phyloP scores from a whole-genome alignment of 2,888 invertebrate genomes.

The Callyntrura sp. region DNA sequence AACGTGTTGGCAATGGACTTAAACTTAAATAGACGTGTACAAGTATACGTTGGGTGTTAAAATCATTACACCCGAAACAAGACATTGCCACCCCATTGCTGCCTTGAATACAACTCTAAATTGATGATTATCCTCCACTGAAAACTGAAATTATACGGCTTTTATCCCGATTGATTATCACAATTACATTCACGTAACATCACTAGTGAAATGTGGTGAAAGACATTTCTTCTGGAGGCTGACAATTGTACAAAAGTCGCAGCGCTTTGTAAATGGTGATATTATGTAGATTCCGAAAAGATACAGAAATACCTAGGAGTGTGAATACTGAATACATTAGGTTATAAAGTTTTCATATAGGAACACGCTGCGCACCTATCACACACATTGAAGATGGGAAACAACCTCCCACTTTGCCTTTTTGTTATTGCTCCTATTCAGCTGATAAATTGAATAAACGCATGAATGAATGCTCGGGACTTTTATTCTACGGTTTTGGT shows the following conservation, averaged over 20 bases:
- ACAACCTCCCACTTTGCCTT: slow-evolving; percentile 72
- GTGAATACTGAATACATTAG: background rate
- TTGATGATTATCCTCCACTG: slow-evolving; percentile 46
- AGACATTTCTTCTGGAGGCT: background rate
- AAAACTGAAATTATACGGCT: slow-evolving; percentile 64
- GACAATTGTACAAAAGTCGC: slow-evolving; percentile 12
- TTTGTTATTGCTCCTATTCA: slow-evolving; percentile 46
- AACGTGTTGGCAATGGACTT: no score
- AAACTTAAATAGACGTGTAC: no score
- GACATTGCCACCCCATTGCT: background rate
- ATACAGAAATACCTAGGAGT: slow-evolving; percentile 2
- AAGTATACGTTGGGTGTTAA: no score
- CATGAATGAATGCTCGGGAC: slow-evolving; percentile 62
- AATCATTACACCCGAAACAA: background rate
- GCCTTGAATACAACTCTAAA: slow-evolving; percentile 2
- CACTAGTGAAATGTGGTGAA: slow-evolving; percentile 45
- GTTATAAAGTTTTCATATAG: slow-evolving; percentile 22
- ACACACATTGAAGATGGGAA: slow-evolving; percentile 41
- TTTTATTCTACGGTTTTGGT: slow-evolving; percentile 34
- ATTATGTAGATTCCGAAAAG: slow-evolving; percentile 1
- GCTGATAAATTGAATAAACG: slow-evolving; percentile 59
- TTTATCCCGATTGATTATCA: slow-evolving; percentile 44
- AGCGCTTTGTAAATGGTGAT: background rate
- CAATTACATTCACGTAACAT: background rate
- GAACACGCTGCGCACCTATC: slow-evolving; percentile 44